Conservation (phyloP, 2,113 vertebrate genomes). For the Alethe diademata region DNA sequence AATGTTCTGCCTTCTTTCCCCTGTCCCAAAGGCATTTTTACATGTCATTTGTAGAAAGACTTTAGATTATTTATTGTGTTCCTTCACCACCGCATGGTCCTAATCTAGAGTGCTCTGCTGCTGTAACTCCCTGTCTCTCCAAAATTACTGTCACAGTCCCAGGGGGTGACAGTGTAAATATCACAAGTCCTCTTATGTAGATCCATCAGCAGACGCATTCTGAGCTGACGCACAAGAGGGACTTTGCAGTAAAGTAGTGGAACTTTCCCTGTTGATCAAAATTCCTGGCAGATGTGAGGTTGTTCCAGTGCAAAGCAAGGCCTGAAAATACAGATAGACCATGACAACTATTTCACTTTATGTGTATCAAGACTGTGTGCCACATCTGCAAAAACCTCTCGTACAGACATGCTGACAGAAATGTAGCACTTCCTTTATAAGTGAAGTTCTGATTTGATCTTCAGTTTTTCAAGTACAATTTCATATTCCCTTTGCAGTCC, state of each 20-base stretch:
- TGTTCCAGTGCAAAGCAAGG: background rate
- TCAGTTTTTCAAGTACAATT: background rate
- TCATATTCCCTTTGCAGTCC: background rate
- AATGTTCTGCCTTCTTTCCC: background rate
- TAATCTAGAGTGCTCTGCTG: background rate
- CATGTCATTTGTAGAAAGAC: background rate
- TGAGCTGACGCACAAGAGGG: background rate
- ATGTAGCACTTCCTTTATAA: background rate
- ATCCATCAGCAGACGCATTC: constrained; percentile 28
- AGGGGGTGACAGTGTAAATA: background rate
- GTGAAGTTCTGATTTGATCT: background rate
- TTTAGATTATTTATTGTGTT: constrained; percentile 10
- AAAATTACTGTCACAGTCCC: constrained; percentile 10
- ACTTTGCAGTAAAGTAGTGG: background rate
- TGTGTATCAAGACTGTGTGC: background rate
- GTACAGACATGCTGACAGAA: background rate
- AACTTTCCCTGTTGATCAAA: background rate
- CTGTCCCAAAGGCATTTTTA: background rate
- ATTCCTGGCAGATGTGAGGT: background rate
- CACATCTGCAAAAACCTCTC: background rate
- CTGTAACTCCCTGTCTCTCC: background rate
- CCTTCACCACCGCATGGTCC: background rate
- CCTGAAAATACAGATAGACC: background rate
- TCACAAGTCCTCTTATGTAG: constrained; percentile 1
- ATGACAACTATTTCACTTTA: background rate